Base-by-base conservation (phyloP, 2,888 invertebrate genomes). In the Lasius platythorax region DNA sequence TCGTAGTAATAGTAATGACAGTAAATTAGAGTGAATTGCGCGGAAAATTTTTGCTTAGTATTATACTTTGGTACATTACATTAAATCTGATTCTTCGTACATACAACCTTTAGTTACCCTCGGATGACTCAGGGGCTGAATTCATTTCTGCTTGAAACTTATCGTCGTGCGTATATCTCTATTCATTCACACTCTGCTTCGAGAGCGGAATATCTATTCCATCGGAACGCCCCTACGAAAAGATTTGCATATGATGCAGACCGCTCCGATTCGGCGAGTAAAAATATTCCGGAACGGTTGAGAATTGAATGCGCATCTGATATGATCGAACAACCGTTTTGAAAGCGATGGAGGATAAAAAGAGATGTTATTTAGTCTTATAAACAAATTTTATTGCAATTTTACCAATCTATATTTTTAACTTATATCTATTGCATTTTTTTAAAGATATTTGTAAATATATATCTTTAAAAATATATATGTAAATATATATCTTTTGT, bases 191-290 rank as follows among this genome's bases (percentile, higher is more conserved):
- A n/a, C 8, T 74, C 40, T 15, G 12, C 4, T 58, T 28, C n/a
- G 61, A 43, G 15, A 15, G 1, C 28, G 11, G 28, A 37, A 40
- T 61, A 11, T 40, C 5, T 37, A 15, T 15, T 28, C 23, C 40
- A 40, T 73, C 58, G 28, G 0, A 58, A 73, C 28, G 40, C 12
- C 23, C 43, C 12, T 40, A 61, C n/a, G 12, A 30, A 74, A 43
- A 74, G 43, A 74, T 74, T 58, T 4, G 58, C 61, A 8, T 28
- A 28, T 6, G n/a, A 4, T n/a, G 8, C 28, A 40, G 6, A 58
- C 11, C 12, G 70, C 11, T 72, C 37, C 15, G 56, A 58, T 73
- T 73, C 73, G 56, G 23, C 37, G 56, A 56, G 11, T 30, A 18
- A 12, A 68, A 18, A 30, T n/a, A n/a, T 68, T 72, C 11, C 18